Base-by-base conservation (phyloP, 2,888 invertebrate genomes). In the Drosophila paranaensis region DNA sequence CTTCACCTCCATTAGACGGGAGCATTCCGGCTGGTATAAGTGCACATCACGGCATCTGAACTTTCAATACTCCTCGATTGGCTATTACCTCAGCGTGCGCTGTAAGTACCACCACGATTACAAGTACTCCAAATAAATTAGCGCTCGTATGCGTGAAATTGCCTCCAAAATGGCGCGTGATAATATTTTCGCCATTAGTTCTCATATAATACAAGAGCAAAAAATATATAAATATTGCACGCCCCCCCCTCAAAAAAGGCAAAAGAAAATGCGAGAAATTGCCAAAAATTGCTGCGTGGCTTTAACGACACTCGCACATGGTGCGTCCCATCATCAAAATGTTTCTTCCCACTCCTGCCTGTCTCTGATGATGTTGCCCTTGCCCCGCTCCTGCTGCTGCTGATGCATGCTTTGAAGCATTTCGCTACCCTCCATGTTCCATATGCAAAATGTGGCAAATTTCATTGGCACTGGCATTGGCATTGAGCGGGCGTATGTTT, bases 1-100 rank as follows among this genome's bases (percentile, higher is more conserved):
- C 93, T 97, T 97, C 94, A 95, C 95, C 57, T 94, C 95, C 83
- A 96, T 97, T 91, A 94, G 95, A 60, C 94, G 96, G 56, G 95
- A 96, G 78, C 97, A 98, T 93, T 97, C 96, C 65, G 98, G 98
- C 90, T 98, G 98, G 98, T 98, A 98, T 94, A 96, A 97, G 92
- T 98, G 98, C 93, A 95, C 97, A 60, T 96, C 97, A 65, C 94
- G 95, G 55, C 97, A 98, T 94, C 94, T 96, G 76, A 95, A 97
- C 89, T 96, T 96, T 39, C 95, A 96, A 92, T 97, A 97, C 93
- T 96, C 97, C 75, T 97, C 97, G 89, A 97, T 97, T 89, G 97
- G 97, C 72, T 98, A 97, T 94, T 97, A 96, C 92, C 95, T 98
- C 82, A 97, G 97, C 91, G 96, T 98, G 77, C 94, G 97, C 93